phyloP scores from a whole-genome alignment of 2,888 invertebrate species.

The Synergus umbraculus region DNA sequence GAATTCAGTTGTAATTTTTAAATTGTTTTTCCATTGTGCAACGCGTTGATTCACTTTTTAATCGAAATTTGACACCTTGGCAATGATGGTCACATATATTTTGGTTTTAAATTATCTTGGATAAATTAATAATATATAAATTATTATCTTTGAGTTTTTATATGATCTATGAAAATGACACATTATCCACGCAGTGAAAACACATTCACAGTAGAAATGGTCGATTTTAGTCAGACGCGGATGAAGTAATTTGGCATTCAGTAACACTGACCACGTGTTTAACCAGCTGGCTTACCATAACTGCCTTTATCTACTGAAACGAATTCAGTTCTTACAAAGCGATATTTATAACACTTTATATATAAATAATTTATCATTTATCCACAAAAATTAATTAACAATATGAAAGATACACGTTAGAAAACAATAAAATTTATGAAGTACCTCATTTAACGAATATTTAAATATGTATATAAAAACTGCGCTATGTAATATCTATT shows the following conservation, averaged over 20 bases:
- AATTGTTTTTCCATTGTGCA: too few relatives aligned
- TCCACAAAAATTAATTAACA: not conserved
- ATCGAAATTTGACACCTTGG: too few relatives aligned
- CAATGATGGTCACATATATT: not conserved
- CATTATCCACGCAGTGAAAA: not conserved
- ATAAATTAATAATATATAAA: not conserved
- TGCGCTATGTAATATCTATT: not conserved
- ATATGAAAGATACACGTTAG: too few relatives aligned
- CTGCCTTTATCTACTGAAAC: conserved; percentile 4
- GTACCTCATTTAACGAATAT: too few relatives aligned
- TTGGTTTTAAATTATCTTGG: not conserved
- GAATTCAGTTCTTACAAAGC: not conserved
- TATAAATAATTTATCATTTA: not conserved
- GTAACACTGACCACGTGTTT: not conserved
- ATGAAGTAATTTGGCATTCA: conserved; percentile 7
- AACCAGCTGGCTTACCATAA: not conserved
- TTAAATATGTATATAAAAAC: too few relatives aligned
- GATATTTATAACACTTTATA: not conserved
- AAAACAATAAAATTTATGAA: too few relatives aligned
- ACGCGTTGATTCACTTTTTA: too few relatives aligned
- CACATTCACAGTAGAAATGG: not conserved
- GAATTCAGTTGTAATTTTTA: too few relatives aligned
- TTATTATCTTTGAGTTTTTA: not conserved
- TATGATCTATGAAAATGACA: not conserved
- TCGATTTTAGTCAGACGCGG: conserved; percentile 8